Percentiles rank a stretch among this genome's conserved stretches.
phyloP scores from a whole-genome alignment of 2,888 invertebrate genomes.

The Rhagonycha lutea region DNA sequence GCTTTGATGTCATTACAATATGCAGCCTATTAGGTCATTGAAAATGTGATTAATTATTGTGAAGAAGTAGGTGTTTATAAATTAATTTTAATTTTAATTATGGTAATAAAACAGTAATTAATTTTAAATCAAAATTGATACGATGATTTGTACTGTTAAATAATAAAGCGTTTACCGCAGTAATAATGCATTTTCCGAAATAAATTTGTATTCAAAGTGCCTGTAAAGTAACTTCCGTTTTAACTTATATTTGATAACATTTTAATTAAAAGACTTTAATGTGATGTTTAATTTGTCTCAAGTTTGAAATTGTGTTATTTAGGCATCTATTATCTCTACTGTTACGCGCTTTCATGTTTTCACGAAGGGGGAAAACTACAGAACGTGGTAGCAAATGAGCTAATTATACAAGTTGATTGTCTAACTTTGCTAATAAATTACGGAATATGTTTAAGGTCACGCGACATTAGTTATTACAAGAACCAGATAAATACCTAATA shows the following conservation, averaged over 20 bases:
- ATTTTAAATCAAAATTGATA: background rate
- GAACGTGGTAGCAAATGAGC: conserved; percentile 31
- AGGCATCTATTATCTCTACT: conserved; percentile 26
- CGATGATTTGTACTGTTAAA: background rate
- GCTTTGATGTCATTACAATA: background rate
- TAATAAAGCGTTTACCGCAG: background rate
- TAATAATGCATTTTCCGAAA: background rate
- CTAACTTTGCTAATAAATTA: conserved; percentile 35
- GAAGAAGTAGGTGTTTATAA: background rate
- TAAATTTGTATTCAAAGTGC: background rate
- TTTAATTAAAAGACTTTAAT: conserved; percentile 1
- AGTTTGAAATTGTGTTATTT: conserved; percentile 25
- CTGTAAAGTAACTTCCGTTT: background rate
- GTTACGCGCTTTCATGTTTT: conserved; percentile 26
- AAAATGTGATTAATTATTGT: background rate
- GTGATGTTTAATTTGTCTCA: conserved; percentile 13
- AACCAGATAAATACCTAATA: conserved; percentile 14
- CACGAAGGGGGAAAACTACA: conserved; percentile 14
- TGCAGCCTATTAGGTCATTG: background rate
- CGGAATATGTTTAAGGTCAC: conserved; percentile 31
- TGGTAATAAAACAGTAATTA: background rate
- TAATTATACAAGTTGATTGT: conserved; percentile 35
- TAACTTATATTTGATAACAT: background rate
- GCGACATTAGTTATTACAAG: conserved; percentile 29
- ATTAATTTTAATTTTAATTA: background rate